Percentiles rank a stretch among this genome's conserved stretches.
Conservation (phyloP, 2,113 vertebrate species). For the Aptenodytes patagonicus region DNA sequence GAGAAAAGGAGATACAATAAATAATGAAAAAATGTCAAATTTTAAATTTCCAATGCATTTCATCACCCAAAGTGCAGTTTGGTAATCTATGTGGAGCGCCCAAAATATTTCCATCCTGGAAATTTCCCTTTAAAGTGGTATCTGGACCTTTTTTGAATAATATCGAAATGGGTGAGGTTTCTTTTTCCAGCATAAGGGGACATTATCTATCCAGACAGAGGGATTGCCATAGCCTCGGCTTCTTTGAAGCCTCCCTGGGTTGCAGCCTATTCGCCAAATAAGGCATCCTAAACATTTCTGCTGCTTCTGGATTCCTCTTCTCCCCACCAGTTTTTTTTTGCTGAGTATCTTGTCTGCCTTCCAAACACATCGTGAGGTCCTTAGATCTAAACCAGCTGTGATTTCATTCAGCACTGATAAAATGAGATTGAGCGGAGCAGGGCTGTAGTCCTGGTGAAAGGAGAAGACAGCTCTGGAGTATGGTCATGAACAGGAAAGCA, state of each 20-base stretch:
- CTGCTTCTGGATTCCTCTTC: slow-evolving; percentile 10
- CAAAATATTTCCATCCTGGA: neutral
- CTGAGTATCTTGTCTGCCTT: slow-evolving; percentile 47
- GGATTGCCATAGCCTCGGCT: neutral
- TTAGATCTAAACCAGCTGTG: slow-evolving; percentile 54
- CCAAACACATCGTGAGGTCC: slow-evolving; percentile 6
- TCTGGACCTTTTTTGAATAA: neutral
- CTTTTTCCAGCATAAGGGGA: neutral
- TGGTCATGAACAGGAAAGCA: neutral
- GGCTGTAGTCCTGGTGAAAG: neutral
- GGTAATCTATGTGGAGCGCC: neutral
- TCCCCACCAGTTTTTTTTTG: neutral
- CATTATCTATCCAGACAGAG: neutral
- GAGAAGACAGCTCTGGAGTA: neutral
- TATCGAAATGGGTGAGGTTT: neutral
- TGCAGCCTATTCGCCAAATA: slow-evolving; percentile 8
- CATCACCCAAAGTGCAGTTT: neutral
- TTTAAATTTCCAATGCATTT: neutral
- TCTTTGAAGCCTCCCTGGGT: neutral
- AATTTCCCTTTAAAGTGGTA: neutral
- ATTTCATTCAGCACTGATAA: slow-evolving; percentile 13
- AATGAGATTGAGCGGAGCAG: neutral
- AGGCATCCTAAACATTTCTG: slow-evolving; percentile 30
- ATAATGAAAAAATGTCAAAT: neutral
- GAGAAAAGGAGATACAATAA: neutral